phyloP scores from a whole-genome alignment of 2,888 invertebrate species.

The Apamea monoglypha region DNA sequence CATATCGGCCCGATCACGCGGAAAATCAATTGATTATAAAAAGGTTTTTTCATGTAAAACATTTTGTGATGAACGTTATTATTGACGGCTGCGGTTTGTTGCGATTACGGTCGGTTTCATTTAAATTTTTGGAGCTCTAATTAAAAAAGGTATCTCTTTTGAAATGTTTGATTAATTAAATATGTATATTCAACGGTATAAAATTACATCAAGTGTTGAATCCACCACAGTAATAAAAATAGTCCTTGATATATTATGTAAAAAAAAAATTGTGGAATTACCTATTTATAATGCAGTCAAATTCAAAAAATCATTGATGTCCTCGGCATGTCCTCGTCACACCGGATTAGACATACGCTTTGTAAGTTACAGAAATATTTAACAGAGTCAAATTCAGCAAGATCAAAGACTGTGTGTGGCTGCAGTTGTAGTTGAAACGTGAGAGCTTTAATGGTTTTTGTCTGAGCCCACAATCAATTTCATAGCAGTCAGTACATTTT shows the following conservation, averaged over 20 bases:
- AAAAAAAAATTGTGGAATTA: background rate
- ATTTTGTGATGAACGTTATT: constrained; percentile 71
- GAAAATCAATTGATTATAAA: constrained; percentile 77
- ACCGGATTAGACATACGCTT: background rate
- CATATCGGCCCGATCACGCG: constrained; percentile 71
- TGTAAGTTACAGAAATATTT: background rate
- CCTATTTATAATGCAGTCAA: background rate
- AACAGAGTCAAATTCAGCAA: background rate
- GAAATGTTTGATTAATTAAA: constrained; percentile 27
- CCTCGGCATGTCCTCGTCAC: background rate
- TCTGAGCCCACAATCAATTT: background rate
- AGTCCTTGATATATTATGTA: no score
- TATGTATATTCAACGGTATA: constrained; percentile 7
- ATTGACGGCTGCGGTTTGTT: constrained; percentile 61
- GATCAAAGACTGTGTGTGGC: background rate
- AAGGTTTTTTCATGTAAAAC: constrained; percentile 74
- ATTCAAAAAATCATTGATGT: background rate
- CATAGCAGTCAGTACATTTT: background rate
- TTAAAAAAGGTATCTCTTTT: constrained; percentile 48
- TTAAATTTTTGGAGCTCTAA: constrained; percentile 57
- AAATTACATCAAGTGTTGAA: background rate
- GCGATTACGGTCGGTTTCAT: constrained; percentile 62
- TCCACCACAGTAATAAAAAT: constrained; percentile 3
- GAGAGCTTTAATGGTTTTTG: background rate
- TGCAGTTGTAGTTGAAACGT: background rate